Base-by-base conservation (phyloP, 2,113 vertebrate species). In the Tragulus kanchil region DNA sequence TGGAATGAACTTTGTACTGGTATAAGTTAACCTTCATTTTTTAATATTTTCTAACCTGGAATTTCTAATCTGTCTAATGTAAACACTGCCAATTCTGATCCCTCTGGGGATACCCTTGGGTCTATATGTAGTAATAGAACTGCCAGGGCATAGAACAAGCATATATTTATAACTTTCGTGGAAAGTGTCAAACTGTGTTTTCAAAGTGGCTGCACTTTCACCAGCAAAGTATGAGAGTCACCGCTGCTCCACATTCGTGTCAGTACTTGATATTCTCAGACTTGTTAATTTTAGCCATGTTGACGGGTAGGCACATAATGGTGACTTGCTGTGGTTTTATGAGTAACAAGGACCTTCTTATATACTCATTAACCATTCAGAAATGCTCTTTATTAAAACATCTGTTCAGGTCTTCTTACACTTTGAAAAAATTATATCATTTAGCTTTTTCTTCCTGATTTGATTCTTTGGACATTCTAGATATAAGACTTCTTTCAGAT, bases 321-420 rank as follows among this genome's bases (percentile, higher is more conserved):
- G 25, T 87, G 42, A 92, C 56, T 58, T 87, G 28, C 65, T 61
- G 6, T 8, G 48, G 16, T 52, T 79, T 84, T 75, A 6, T 36
- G 14, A 52, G 50, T 90, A 65, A 81, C n/a, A 48, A 89, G 48
- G 9, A 85, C 52, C 67, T 89, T 93, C 73, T 90, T 45, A 42
- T 67, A 82, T 58, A 42, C 45, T 90, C 69, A 19, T 28, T 42
- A 85, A 52, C 12, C 64, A 65, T 54, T 78, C 65, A 21, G 56
- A 93, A 95, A 64, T 59, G 52, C 6, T 79, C 87, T 81, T 69
- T 73, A 61, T 83, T 85, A 85, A 69, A 94, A 23, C 62, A 45
- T 3, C 59, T 65, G 4, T 52, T 93, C 42, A 78, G 78, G 58
- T 62, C 86, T 69, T 89, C 59, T 52, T 28, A 75, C 0, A 14